phyloP scores from a whole-genome alignment of 2,797 vertebrate species.

The Enteromius radiatus region DNA sequence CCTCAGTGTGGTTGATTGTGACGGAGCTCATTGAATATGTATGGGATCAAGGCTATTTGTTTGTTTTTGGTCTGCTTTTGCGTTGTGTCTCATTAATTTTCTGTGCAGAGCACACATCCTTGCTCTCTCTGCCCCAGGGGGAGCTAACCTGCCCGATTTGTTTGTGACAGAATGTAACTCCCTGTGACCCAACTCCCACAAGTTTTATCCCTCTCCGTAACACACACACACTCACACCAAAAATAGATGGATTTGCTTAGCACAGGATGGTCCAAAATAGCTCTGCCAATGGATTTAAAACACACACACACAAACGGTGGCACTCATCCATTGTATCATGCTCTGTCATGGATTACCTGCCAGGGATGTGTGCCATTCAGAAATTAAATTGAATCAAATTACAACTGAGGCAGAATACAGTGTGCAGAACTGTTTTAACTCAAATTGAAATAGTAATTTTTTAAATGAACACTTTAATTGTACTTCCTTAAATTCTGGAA shows the following conservation, averaged over 20 bases:
- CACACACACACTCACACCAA: background rate
- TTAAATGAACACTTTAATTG: too few species aligned
- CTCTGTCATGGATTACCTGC: background rate
- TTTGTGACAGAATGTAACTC: conserved; percentile 40
- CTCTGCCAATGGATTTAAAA: background rate
- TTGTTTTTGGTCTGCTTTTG: conserved; percentile 49
- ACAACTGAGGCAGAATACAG: background rate
- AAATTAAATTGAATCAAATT: background rate
- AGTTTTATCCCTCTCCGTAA: background rate
- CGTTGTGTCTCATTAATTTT: conserved; percentile 60
- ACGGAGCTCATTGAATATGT: conserved; percentile 69
- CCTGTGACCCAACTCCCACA: conserved; percentile 36
- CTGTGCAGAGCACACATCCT: conserved; percentile 32
- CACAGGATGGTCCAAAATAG: background rate
- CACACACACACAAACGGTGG: background rate
- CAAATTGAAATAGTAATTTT: too few species aligned
- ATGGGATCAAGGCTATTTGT: conserved; percentile 63
- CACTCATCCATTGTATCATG: background rate
- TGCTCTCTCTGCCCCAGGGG: conserved; percentile 24
- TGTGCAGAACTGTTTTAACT: background rate
- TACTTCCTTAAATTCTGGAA: too few species aligned
- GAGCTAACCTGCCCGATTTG: conserved; percentile 42
- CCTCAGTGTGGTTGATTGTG: conserved; percentile 67
- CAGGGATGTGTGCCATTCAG: background rate
- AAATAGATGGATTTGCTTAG: conserved; percentile 3